Percentiles rank a stretch among this genome's conserved stretches.
Conservation (phyloP, 2,888 invertebrate genomes). For the Ecliptopera silaceata region DNA sequence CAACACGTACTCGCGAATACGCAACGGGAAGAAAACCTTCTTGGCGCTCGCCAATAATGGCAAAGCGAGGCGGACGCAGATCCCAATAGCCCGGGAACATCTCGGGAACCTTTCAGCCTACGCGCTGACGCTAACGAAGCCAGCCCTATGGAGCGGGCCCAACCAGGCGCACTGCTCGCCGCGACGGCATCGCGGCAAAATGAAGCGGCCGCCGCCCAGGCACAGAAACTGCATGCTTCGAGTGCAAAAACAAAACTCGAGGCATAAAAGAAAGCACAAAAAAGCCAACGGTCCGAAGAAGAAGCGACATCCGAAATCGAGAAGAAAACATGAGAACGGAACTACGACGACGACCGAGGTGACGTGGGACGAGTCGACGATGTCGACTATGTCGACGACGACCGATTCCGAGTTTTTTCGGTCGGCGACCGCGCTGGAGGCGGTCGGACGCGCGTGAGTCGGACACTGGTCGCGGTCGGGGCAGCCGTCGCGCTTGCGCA, state of each 20-base stretch:
- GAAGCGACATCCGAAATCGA: constrained; percentile 81
- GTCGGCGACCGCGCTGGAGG: constrained; percentile 82
- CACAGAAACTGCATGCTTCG: constrained; percentile 76
- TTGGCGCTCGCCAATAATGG: constrained; percentile 90
- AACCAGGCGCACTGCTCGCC: constrained; percentile 66
- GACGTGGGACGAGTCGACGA: constrained; percentile 78
- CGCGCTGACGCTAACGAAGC: constrained; percentile 84
- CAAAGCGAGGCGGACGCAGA: constrained; percentile 87
- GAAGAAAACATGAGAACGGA: constrained; percentile 76
- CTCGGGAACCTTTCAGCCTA: constrained; percentile 90
- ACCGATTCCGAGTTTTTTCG: constrained; percentile 82
- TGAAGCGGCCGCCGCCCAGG: constrained; percentile 70
- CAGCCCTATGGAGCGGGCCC: constrained; percentile 61
- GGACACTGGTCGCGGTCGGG: constrained; percentile 73
- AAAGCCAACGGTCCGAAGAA: constrained; percentile 76
- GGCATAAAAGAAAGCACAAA: constrained; percentile 78
- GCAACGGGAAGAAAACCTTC: constrained; percentile 86
- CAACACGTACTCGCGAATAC: constrained; percentile 91
- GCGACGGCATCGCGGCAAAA: constrained; percentile 71
- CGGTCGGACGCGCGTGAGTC: constrained; percentile 79
- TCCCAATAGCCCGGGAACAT: constrained; percentile 83
- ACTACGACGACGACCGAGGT: constrained; percentile 76
- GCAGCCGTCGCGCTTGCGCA: constrained; percentile 79
- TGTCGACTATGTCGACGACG: constrained; percentile 79
- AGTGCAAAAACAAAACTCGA: constrained; percentile 71